Conservation (phyloP, 2,797 vertebrate species). For the Artibeus lituratus region DNA sequence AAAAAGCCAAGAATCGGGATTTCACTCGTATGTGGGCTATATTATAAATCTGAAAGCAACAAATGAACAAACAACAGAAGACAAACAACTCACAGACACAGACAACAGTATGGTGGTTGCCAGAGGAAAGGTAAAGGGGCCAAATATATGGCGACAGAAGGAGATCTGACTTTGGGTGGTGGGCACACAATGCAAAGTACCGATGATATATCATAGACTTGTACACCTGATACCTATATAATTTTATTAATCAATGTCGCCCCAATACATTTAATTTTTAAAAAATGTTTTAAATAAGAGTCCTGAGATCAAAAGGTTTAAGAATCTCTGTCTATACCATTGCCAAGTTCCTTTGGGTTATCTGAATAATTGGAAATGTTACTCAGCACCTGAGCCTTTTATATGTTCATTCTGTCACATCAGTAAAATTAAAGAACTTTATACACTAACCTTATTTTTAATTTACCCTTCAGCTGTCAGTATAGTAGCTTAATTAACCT, state of each 20-base stretch:
- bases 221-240: background rate
- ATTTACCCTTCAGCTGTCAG: background rate
- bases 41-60: background rate
- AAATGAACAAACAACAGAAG: background rate
- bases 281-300: background rate
- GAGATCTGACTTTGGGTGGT: background rate
- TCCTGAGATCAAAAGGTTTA: background rate
- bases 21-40: background rate
- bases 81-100: background rate
- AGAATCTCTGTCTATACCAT: background rate
- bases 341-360: background rate
- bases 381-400: background rate
- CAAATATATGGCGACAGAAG: background rate
- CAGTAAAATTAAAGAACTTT: background rate
- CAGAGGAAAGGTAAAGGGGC: background rate
- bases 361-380: background rate
- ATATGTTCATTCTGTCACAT: background rate
- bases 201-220: background rate
- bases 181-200: background rate
- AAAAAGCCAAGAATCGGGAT: background rate
- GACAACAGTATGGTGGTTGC: background rate
- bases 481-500: background rate
- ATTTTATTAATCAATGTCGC: background rate
- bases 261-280: background rate
- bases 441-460: background rate